A percentile compares a stretch with the other conserved stretches of the same genome.
phyloP scores from a whole-genome alignment of 2,113 vertebrate genomes.

The Pagrus major region DNA sequence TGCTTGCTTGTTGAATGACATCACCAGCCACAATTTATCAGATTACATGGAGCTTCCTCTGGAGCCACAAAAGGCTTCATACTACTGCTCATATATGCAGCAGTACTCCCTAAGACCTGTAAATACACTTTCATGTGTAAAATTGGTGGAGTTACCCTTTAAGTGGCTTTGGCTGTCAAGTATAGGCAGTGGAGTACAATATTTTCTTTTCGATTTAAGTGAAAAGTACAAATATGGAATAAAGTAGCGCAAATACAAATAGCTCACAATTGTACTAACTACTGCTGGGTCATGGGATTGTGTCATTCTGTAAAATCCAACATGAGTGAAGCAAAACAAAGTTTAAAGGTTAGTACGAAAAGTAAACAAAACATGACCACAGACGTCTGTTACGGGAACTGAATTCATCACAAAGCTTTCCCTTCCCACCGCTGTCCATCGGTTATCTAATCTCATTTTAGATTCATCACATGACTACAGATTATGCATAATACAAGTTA shows the following conservation, averaged over 20 bases:
- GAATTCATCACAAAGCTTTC: background rate
- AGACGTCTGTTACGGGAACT: slow-evolving; percentile 21
- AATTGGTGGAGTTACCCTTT: no score
- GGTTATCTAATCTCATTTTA: background rate
- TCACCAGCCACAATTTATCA: no score
- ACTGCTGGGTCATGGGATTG: slow-evolving; percentile 25
- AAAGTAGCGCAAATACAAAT: background rate
- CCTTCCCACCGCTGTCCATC: background rate
- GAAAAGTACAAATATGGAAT: background rate
- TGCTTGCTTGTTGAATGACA: no score
- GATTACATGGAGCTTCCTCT: no score
- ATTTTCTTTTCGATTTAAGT: background rate
- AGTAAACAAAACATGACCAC: slow-evolving; percentile 41
- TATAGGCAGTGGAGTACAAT: background rate
- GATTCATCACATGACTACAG: background rate
- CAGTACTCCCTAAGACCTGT: no score
- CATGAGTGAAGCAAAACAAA: slow-evolving; percentile 25
- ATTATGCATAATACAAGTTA: background rate
- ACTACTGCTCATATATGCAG: no score
- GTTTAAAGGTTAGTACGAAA: slow-evolving; percentile 62
- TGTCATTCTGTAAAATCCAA: slow-evolving; percentile 47
- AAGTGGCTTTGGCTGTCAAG: background rate
- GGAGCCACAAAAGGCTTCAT: no score
- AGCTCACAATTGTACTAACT: background rate
- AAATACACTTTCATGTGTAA: no score